phyloP scores from a whole-genome alignment of 2,888 invertebrate species.

The Deroplatys truncata region DNA sequence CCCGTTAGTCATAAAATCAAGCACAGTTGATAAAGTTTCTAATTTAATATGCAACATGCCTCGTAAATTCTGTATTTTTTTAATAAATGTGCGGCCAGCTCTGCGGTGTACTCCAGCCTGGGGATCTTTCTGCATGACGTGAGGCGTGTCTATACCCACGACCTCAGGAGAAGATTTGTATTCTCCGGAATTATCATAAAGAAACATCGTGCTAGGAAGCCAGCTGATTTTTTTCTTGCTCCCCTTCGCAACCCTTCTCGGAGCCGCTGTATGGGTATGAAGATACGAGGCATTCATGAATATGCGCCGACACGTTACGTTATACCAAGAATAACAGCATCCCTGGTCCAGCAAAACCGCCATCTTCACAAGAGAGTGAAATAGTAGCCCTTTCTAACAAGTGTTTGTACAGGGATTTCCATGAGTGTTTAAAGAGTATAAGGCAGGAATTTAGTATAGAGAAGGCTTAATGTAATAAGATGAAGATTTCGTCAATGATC shows the following conservation, averaged over 20 bases:
- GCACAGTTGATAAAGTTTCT: background rate
- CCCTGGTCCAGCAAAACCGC: background rate
- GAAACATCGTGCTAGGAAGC: background rate
- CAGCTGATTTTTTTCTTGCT: background rate
- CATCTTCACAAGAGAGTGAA: background rate
- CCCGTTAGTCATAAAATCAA: background rate
- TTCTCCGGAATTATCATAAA: conserved; percentile 5
- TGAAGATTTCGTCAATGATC: no score
- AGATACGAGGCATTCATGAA: conserved; percentile 3
- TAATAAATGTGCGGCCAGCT: background rate
- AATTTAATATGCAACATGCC: background rate
- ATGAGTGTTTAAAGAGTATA: background rate
- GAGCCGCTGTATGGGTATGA: background rate
- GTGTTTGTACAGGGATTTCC: background rate
- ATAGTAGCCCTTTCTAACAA: background rate
- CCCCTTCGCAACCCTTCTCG: background rate
- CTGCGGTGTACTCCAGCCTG: background rate
- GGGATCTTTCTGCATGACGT: background rate
- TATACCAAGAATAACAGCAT: background rate
- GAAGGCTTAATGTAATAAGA: background rate
- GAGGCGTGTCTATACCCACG: background rate
- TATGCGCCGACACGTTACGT: conserved; percentile 4
- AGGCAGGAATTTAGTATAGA: background rate
- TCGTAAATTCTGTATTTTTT: background rate
- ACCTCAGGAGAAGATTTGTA: background rate